Evolutionary conservation across 2,113 vertebrate species (phyloP).

Genomic region (Eleginops maclovinus): DNA sequence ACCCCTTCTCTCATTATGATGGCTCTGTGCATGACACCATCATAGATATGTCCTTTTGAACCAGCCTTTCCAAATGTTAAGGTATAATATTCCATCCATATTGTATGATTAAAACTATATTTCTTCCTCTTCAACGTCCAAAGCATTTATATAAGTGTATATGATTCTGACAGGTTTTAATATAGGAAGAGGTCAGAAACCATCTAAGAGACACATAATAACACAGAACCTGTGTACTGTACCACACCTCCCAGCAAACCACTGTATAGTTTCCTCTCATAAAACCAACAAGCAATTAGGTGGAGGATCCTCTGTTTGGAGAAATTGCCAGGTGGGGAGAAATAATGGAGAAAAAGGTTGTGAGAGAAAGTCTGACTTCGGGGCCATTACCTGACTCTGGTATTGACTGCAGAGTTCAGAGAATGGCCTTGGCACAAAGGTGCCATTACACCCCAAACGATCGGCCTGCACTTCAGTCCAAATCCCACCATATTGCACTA

Average conservation of each 20-base stretch:
- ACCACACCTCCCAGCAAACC: not conserved
- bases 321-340: conserved; percentile 43
- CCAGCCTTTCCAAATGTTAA: not conserved
- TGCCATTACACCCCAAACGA: conserved; percentile 83
- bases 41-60: not conserved
- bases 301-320: conserved; percentile 48
- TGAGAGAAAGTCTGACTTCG: conserved; percentile 62
- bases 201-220: conserved; percentile 21
- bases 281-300: conserved; percentile 64
- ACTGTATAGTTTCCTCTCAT: conserved; percentile 43
- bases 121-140: not conserved
- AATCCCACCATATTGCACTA: conserved; percentile 77
- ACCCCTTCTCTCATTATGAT: not conserved
- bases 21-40: not conserved
- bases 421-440: conserved; percentile 69
- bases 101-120: not conserved
- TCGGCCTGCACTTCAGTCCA: conserved; percentile 82
- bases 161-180: not conserved
- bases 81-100: not conserved
- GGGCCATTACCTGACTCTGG: conserved; percentile 67
- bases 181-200: not conserved
- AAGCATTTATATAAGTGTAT: not conserved
- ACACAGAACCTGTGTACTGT: conserved; percentile 4
- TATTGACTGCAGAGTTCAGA: conserved; percentile 77
- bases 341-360: conserved; percentile 29